Conservation (phyloP, 92 coral and sea anemone species). For the Diadumene lineata region DNA sequence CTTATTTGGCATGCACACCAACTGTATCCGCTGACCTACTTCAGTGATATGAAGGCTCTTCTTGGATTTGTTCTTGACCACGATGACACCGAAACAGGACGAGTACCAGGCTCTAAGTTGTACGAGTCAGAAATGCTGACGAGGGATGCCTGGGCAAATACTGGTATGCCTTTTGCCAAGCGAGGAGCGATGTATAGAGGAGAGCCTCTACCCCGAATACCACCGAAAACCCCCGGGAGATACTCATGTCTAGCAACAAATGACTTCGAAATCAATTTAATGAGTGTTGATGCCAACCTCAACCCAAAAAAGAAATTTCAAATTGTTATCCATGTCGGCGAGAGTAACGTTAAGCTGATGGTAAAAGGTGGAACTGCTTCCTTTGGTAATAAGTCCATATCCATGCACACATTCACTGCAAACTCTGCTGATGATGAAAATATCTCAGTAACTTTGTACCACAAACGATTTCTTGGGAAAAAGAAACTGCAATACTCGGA, state of each 20-base stretch:
- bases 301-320: constrained; percentile 29
- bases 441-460: constrained; percentile 38
- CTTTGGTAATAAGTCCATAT: constrained; percentile 9
- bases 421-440: constrained; percentile 25
- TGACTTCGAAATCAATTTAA: constrained; percentile 22
- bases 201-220: constrained; percentile 31
- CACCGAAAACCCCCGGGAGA: constrained; percentile 34
- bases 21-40: constrained; percentile 62
- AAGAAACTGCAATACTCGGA: constrained; percentile 14
- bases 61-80: constrained; percentile 57
- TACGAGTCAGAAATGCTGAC: constrained; percentile 40
- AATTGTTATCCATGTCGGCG: neutral
- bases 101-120: constrained; percentile 46
- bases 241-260: constrained; percentile 36
- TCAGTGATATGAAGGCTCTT: constrained; percentile 39
- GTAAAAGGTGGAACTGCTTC: constrained; percentile 28
- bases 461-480: constrained; percentile 37
- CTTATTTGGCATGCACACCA: constrained; percentile 82
- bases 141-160: constrained; percentile 32
- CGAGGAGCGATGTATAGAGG: constrained; percentile 62
- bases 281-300: constrained; percentile 26
- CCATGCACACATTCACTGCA: neutral
- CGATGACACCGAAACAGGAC: constrained; percentile 56
- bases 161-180: constrained; percentile 36
- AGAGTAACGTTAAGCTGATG: neutral